Evolutionary conservation across 1,140 invertebrate genomes (phyloP).

Genomic region (Bombus consobrinus): DNA sequence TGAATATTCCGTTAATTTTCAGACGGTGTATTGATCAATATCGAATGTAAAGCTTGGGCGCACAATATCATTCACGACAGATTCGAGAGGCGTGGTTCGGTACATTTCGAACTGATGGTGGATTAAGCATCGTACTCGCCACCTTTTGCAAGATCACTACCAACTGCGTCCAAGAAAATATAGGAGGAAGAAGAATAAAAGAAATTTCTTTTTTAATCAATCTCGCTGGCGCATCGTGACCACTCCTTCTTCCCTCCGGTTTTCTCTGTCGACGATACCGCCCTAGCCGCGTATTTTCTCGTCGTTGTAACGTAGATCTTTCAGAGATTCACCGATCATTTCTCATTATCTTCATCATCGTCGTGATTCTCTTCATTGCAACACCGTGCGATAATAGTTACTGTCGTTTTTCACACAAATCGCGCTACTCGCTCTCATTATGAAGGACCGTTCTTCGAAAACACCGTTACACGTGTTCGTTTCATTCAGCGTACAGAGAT

Average conservation of each 20-base stretch:
- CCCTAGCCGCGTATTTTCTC: conserved; percentile 46
- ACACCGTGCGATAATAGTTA: background rate
- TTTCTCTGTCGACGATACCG: conserved; percentile 64
- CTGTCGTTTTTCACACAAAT: conserved; percentile 34
- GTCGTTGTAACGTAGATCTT: conserved; percentile 15
- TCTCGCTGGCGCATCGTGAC: conserved; percentile 64
- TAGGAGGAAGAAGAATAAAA: conserved; percentile 57
- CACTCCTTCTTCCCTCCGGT: conserved; percentile 61
- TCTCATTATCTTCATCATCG: conserved; percentile 8
- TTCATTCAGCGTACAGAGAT: background rate
- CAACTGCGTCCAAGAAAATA: conserved; percentile 65
- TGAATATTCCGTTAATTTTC: conserved; percentile 42
- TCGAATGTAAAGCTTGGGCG: conserved; percentile 98
- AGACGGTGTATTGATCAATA: conserved; percentile 95
- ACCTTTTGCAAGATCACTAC: conserved; percentile 65
- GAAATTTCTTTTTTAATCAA: conserved; percentile 64
- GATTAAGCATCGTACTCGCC: conserved; percentile 86
- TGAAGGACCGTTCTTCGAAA: background rate
- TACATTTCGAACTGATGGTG: conserved; percentile 97
- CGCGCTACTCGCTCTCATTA: conserved; percentile 23
- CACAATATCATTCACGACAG: conserved; percentile 95
- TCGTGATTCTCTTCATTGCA: conserved; percentile 18
- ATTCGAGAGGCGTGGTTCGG: conserved; percentile 93
- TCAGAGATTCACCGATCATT: conserved; percentile 14
- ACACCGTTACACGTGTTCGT: background rate